Evolutionary conservation across 1,140 invertebrate species (phyloP).

Genomic region (Drosophila melanica): DNA sequence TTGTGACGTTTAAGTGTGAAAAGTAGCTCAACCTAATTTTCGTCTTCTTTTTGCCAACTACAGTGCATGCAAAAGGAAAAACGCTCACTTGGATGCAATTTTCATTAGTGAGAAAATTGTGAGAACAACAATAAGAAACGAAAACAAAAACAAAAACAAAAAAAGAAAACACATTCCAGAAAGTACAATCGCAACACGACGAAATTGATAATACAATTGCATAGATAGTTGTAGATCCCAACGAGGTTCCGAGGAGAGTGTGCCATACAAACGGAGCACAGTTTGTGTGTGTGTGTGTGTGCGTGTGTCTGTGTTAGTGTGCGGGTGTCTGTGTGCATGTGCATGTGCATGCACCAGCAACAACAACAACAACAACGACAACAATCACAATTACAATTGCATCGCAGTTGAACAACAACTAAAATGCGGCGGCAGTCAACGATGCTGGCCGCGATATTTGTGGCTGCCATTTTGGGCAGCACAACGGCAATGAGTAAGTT

Average conservation of each 20-base stretch:
- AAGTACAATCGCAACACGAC: constrained; percentile 14
- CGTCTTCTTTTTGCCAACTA: constrained; percentile 33
- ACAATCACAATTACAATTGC: constrained; percentile 31
- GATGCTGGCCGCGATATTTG: constrained; percentile 80
- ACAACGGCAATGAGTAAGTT: constrained; percentile 72
- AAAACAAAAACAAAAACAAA: constrained; percentile 24
- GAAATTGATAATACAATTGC: constrained; percentile 47
- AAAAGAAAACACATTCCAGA: constrained; percentile 57
- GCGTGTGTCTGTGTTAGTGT: neutral
- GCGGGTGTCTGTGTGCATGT: neutral
- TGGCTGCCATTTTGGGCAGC: constrained; percentile 69
- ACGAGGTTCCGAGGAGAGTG: constrained; percentile 5
- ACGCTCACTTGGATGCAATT: constrained; percentile 70
- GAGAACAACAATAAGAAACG: constrained; percentile 1
- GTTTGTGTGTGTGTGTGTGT: constrained; percentile 4
- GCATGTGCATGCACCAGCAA: constrained; percentile 9
- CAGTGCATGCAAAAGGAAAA: constrained; percentile 56
- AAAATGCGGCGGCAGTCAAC: constrained; percentile 80
- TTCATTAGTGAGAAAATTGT: constrained; percentile 74
- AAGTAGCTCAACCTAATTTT: constrained; percentile 30
- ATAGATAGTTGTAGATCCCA: constrained; percentile 32
- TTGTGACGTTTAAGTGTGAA: constrained; percentile 47
- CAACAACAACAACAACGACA: constrained; percentile 17
- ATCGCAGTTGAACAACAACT: constrained; percentile 18
- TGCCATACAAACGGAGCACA: constrained; percentile 13